phyloP scores from a whole-genome alignment of 2,888 invertebrate genomes.

The Thysanoteuthis rhombus region DNA sequence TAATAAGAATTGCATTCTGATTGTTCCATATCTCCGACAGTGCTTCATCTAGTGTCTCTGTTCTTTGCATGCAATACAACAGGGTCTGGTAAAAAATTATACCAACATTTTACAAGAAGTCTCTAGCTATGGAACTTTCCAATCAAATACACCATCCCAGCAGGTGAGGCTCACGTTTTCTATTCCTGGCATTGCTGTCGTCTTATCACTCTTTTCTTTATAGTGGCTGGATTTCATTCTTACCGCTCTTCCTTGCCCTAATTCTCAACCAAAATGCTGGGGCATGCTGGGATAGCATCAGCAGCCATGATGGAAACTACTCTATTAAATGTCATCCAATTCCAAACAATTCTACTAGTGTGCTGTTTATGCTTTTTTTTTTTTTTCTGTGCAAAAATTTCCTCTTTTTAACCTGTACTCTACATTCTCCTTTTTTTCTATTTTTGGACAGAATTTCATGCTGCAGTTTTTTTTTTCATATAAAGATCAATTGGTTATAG shows the following conservation, averaged over 20 bases:
- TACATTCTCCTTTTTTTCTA: background rate
- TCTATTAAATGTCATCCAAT: constrained; percentile 22
- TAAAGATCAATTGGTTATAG: no score
- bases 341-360: background rate
- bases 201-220: constrained; percentile 29
- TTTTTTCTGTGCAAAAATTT: background rate
- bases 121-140: constrained; percentile 52
- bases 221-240: constrained; percentile 29
- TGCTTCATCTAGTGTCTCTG: constrained; percentile 32
- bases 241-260: constrained; percentile 24
- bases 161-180: constrained; percentile 45
- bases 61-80: constrained; percentile 34
- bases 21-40: constrained; percentile 28
- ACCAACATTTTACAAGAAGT: constrained; percentile 44
- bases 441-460: constrained; percentile 12
- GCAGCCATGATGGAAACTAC: constrained; percentile 22
- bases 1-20: constrained; percentile 27
- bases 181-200: constrained; percentile 29
- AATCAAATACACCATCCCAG: constrained; percentile 39
- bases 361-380: constrained; percentile 24
- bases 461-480: background rate
- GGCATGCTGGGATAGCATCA: constrained; percentile 32
- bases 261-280: constrained; percentile 26
- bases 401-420: no score
- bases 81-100: constrained; percentile 48